These are phyloP conservation scores for Tricholauxania praeusta DNA, from an alignment of 2,888 invertebrate species.

Conservation along the genomic window DNA sequence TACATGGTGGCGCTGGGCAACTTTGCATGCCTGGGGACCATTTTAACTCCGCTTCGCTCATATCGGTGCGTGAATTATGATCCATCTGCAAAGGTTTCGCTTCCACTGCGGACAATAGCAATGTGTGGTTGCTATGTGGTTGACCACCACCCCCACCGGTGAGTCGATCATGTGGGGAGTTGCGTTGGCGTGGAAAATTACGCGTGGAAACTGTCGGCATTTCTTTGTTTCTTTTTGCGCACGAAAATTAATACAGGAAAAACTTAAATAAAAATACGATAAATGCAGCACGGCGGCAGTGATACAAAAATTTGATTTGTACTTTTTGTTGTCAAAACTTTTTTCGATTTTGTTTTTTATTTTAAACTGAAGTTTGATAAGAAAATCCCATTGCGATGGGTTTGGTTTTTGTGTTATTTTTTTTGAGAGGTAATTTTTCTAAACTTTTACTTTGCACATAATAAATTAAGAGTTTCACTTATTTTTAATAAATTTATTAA, in stretches of 20 bases:
- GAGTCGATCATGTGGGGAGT: constrained; percentile 2
- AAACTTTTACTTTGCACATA: neutral
- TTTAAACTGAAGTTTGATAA: neutral
- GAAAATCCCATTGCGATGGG: neutral
- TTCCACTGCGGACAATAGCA: constrained; percentile 48
- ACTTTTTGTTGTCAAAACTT: neutral
- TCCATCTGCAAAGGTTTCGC: constrained; percentile 5
- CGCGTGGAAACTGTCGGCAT: constrained; percentile 63
- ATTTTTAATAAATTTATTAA: too few species aligned
- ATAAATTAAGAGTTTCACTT: neutral
- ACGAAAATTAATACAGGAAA: neutral
- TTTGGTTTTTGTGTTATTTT: neutral
- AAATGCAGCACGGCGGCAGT: constrained; percentile 5
- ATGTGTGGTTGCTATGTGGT: constrained; percentile 23
- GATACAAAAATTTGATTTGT: neutral
- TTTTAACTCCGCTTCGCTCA: constrained; percentile 62
- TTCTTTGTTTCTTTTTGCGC: constrained; percentile 27
- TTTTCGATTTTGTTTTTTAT: neutral
- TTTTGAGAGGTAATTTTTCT: neutral
- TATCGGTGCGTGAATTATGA: constrained; percentile 53
- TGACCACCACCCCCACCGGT: constrained; percentile 18
- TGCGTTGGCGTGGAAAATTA: constrained; percentile 48
- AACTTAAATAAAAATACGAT: constrained; percentile 16
- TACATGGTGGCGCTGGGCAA: constrained; percentile 62
- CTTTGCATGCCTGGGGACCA: constrained; percentile 54